Evolutionary conservation across 2,888 invertebrate species (phyloP), one percentile per base, ranked within the genome.

Genomic region (Agrochola circellaris): DNA sequence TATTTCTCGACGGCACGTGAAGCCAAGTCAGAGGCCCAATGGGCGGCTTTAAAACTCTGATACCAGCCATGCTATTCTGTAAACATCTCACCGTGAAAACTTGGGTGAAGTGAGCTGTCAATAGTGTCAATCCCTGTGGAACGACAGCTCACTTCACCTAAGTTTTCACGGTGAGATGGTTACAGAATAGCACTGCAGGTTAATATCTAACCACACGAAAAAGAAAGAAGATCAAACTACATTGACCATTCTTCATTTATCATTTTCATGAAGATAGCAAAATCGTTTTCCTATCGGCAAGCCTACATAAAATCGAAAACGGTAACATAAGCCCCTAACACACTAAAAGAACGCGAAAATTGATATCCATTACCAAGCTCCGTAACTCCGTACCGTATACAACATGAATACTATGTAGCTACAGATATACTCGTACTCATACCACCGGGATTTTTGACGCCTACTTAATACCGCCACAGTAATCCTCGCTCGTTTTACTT

Each of bases 401-500:
- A 34, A 67, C 26, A 58, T n/a, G 26, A 70, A 65, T 45, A 61
- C 56, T 34, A 68, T 34, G 60, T 72, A 79, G 26, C 54, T 78
- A 74, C 30, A 74, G 79, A 64, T 65, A 79, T 64, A 77, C 68
- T 34, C 38, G 42, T 62, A 48, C 68, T 34, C 38, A 48, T 62
- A 48, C 62, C 73, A 69, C 61, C 56, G 69, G 79, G 62, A 77
- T 86, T 90, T 91, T 87, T 93, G 92, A 92, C 93, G 92, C 90
- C 90, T 89, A 88, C 90, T 91, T 91, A 90, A 89, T 89, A 88
- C 88, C 81, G 78, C 73, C 79, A 60, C 73, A 61, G 68, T 87
- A 88, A 88, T 87, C 85, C 88, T 66, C 79, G 82, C 88, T 90
- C 90, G 87, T 90, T 91, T 87, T 87, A 88, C 86, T 92, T 92